Evolutionary conservation across 2,888 invertebrate species (phyloP).

Genomic region (Teleiodes luculella): DNA sequence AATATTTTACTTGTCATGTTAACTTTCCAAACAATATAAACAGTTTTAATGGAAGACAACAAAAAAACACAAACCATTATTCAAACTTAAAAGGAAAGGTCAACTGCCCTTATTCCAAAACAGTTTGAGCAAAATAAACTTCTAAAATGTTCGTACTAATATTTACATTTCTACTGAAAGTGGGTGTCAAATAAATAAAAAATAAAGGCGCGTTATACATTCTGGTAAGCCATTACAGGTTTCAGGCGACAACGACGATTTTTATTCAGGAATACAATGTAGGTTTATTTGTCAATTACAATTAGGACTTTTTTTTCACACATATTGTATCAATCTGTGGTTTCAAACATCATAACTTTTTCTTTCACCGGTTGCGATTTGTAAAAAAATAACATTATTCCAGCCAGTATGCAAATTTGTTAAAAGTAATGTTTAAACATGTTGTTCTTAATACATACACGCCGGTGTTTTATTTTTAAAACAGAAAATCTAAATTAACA

Average conservation of each 20-base stretch:
- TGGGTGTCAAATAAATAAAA: constrained; percentile 11
- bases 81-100: background rate
- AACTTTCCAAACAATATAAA: background rate
- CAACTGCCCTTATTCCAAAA: constrained; percentile 13
- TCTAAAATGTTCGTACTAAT: constrained; percentile 8
- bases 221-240: constrained; percentile 9
- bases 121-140: constrained; percentile 12
- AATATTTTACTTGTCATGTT: no score
- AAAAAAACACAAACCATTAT: background rate
- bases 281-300: no score
- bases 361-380: no score
- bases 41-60: background rate
- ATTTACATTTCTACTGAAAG: constrained; percentile 7
- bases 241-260: constrained; percentile 2
- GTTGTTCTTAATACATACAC: no score
- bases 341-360: no score
- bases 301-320: no score
- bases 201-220: constrained; percentile 15
- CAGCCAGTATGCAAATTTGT: no score
- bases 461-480: no score
- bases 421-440: no score
- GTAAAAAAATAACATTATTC: no score
- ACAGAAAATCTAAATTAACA: no score
- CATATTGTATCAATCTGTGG: no score
- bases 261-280: constrained; percentile 4